Base-by-base conservation (phyloP, 2,888 invertebrate species). In the Orthosia gracilis region DNA sequence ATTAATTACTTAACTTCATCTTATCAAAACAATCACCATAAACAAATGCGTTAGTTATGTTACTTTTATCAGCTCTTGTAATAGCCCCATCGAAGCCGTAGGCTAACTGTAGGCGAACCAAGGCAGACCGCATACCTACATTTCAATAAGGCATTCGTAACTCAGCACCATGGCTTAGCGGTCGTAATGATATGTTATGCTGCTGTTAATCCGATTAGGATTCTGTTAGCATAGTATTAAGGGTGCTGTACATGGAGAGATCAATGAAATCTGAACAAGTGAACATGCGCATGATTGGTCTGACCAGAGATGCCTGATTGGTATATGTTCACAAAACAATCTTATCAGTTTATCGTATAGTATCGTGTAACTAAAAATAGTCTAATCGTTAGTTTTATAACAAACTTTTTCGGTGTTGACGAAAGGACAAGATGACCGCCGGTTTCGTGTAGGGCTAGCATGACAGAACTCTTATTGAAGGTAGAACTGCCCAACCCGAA, bases 91-190 rank as follows among this genome's bases (percentile, higher is more conserved):
- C 86, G 70, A 18, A 62, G 78, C 85, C 80, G 89, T 84, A 86
- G 89, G 91, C 86, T 81, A 73, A 59, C 69, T 76, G 90, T 92
- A 87, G 91, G 92, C 74, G 70, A 58, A 1, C 55, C 85, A 85
- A 83, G 73, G 83, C 18, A 68, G 76, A 52, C 75, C 45, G 74
- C 79, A 66, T 40, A 9, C 40, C 40, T 40, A 40, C 40, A 40
- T 67, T 50, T 59, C 69, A 59, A 50, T 64, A 59, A 63, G 40
- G 21, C 59, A 55, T n/a, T 64, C 58, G 40, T 55, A 69, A 64
- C 47, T 80, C 64, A 73, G 23, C 67, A 69, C 72, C 50, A 73
- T 73, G 17, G 12, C 26, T 70, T 68, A 50, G 5, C 23, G 5
- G 26, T 58, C 12, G 40, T 59, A 64, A 76, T 61, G 50, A 26